These are phyloP conservation scores for Temnothorax unifasciatus DNA, from an alignment of 2,888 invertebrate genomes.

Conservation along the genomic window DNA sequence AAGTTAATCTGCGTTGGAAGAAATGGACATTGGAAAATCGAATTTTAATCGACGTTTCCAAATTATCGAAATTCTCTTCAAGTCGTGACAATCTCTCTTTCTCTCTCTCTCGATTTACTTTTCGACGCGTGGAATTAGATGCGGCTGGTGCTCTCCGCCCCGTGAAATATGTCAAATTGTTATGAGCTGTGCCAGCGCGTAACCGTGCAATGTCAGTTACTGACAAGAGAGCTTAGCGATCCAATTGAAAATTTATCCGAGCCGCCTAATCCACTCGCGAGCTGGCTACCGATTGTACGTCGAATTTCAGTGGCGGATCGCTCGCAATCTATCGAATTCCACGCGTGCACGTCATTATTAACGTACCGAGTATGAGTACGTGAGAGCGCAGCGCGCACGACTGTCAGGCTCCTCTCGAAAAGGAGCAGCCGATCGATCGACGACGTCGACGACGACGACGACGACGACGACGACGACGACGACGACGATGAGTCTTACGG, in stretches of 20 bases:
- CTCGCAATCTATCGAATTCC: constrained; percentile 60
- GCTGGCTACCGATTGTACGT: constrained; percentile 44
- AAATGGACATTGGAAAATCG: background rate
- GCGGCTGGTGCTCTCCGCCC: background rate
- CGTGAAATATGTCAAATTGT: constrained; percentile 20
- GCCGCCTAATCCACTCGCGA: constrained; percentile 46
- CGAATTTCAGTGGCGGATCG: constrained; percentile 57
- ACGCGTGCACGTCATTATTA: constrained; percentile 57
- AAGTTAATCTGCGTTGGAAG: no score
- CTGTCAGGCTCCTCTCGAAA: constrained; percentile 47
- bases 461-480: constrained; percentile 14
- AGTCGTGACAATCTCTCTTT: background rate
- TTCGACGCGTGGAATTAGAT: background rate
- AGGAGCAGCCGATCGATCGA: constrained; percentile 51
- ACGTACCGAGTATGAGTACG: constrained; percentile 51
- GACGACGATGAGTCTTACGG: background rate
- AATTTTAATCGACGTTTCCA: background rate
- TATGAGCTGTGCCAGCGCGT: constrained; percentile 12
- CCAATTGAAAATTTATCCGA: constrained; percentile 54
- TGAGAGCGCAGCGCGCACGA: constrained; percentile 27
- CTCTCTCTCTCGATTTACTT: background rate
- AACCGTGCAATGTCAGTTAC: background rate
- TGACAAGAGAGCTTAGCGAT: constrained; percentile 15
- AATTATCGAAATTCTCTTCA: background rate
- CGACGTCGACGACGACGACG: constrained; percentile 2